Conservation (phyloP, 2,113 vertebrate genomes). For the Cavia porcellus region DNA sequence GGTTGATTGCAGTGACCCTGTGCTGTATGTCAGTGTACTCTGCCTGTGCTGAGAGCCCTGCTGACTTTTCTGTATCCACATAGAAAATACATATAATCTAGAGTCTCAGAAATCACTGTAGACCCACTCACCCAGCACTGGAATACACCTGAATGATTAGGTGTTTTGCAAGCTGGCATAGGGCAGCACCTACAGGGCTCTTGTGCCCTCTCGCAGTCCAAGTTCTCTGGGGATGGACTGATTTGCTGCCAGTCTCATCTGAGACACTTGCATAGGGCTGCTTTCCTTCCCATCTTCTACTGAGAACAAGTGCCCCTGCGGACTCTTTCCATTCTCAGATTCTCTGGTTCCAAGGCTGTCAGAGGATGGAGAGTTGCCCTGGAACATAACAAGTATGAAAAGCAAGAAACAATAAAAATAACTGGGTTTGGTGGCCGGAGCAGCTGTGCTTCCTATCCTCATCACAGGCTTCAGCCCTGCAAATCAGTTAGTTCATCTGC, state of each 20-base stretch:
- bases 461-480: conserved; percentile 72
- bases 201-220: no score
- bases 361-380: no score
- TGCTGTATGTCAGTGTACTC: neutral
- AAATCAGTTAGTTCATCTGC: conserved; percentile 81
- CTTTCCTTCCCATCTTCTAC: no score
- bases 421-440: conserved; percentile 63
- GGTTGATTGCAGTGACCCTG: neutral
- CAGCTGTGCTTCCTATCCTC: conserved; percentile 69
- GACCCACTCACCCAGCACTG: neutral
- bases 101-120: conserved; percentile 13
- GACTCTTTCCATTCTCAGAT: no score
- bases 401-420: neutral
- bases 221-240: no score
- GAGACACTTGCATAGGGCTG: no score
- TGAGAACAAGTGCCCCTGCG: no score
- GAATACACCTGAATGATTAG: neutral
- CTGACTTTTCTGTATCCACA: neutral
- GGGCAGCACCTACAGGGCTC: no score
- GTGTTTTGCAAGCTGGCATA: no score
- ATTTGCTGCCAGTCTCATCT: no score
- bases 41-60: neutral
- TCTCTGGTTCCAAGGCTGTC: no score
- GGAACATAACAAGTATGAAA: no score
- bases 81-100: neutral